phyloP scores from a whole-genome alignment of 2,797 vertebrate species.

The Acanthornis magna region DNA sequence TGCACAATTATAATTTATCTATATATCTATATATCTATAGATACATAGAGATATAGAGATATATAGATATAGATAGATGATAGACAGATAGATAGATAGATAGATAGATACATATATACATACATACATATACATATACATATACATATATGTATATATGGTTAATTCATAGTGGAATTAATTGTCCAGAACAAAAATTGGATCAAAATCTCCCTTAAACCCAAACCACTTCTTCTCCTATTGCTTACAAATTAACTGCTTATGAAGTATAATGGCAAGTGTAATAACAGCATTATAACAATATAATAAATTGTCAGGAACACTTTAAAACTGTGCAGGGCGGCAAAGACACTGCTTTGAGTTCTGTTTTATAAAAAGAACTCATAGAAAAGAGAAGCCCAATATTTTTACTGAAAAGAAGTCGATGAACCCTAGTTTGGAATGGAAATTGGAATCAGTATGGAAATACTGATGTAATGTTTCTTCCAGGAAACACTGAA shows the following conservation, averaged over 20 bases:
- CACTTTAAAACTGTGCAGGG: neutral
- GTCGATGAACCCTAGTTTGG: neutral
- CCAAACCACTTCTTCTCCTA: neutral
- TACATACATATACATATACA: neutral
- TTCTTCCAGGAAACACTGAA: neutral
- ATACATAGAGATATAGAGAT: neutral
- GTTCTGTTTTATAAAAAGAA: neutral
- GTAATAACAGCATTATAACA: too few relatives aligned
- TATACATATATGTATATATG: neutral
- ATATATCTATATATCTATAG: neutral
- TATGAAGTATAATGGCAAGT: neutral
- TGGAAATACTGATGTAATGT: neutral
- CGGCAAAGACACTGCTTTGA: neutral
- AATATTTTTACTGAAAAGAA: neutral
- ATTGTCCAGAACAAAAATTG: neutral
- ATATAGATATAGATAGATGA: too few relatives aligned
- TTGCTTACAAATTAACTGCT: neutral
- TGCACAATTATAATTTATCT: neutral
- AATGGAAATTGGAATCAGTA: neutral
- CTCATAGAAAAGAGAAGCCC: neutral
- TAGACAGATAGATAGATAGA: too few relatives aligned
- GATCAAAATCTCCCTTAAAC: neutral
- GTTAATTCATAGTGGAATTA: neutral
- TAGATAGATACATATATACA: too few relatives aligned
- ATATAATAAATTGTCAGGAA: neutral